Conservation (phyloP, 2,888 invertebrate genomes). For the Diaphora mendica region DNA sequence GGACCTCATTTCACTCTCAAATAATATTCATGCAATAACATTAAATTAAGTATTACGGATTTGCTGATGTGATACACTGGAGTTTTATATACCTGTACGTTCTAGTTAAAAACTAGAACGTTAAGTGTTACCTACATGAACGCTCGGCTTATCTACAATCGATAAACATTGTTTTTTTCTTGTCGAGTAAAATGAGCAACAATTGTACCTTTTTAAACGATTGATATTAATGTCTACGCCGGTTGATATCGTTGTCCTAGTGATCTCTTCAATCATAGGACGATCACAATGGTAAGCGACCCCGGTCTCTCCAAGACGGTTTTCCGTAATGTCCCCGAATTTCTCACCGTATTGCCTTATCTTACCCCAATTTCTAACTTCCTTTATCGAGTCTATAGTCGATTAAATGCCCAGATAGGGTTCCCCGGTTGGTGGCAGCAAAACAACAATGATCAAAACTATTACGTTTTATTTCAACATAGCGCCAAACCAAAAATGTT, state of each 20-base stretch:
- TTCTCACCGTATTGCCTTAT: background rate
- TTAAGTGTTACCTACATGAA: conserved; percentile 1
- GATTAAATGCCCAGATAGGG: too few relatives aligned
- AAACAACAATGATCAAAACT: background rate
- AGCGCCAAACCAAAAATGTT: too few relatives aligned
- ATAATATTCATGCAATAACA: conserved; percentile 40
- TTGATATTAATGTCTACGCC: background rate
- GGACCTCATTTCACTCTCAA: conserved; percentile 39
- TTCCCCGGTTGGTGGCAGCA: background rate
- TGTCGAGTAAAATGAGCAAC: conserved; percentile 1
- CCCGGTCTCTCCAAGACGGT: too few relatives aligned
- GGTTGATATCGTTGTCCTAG: background rate
- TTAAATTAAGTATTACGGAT: conserved; percentile 5
- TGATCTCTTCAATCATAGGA: background rate
- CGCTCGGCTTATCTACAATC: conserved; percentile 3
- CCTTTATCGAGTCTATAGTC: too few relatives aligned
- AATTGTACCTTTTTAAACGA: background rate
- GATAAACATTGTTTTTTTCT: background rate
- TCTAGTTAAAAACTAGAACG: conserved; percentile 1
- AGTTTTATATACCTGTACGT: background rate
- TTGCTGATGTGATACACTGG: background rate
- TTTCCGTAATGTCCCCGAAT: too few relatives aligned
- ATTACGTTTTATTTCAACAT: too few relatives aligned
- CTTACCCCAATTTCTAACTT: background rate
- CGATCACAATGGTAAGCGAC: background rate